phyloP scores from a whole-genome alignment of 2,888 invertebrate species.

The Drosophila gaucha region DNA sequence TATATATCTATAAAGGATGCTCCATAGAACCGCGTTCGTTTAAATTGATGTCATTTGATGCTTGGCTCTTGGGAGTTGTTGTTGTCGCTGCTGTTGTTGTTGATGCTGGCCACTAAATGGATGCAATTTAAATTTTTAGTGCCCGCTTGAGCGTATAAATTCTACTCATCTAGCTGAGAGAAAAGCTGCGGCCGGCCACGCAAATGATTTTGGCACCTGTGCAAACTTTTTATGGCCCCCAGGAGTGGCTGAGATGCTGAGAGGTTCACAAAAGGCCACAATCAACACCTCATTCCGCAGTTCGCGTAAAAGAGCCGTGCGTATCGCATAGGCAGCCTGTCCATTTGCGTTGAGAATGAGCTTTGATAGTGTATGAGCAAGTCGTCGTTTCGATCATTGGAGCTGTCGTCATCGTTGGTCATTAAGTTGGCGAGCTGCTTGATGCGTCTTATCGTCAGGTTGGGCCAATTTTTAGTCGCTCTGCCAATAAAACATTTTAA shows the following conservation, averaged over 20 bases:
- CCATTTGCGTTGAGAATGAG: neutral
- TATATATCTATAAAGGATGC: slow-evolving; percentile 34
- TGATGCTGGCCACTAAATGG: slow-evolving; percentile 63
- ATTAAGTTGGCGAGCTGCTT: slow-evolving; percentile 48
- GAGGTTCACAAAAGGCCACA: slow-evolving; percentile 59
- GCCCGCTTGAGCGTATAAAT: slow-evolving; percentile 67
- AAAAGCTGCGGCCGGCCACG: slow-evolving; percentile 12
- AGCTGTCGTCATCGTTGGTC: slow-evolving; percentile 41
- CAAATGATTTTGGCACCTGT: slow-evolving; percentile 62
- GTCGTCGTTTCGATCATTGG: slow-evolving; percentile 8
- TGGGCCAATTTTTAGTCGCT: slow-evolving; percentile 38
- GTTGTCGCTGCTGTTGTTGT: slow-evolving; percentile 4
- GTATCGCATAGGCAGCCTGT: neutral
- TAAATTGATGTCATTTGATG: slow-evolving; percentile 66
- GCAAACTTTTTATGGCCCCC: slow-evolving; percentile 48
- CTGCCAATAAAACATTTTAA: slow-evolving; percentile 57
- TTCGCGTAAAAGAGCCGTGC: no score
- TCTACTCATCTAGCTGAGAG: slow-evolving; percentile 47
- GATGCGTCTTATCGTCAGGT: slow-evolving; percentile 51
- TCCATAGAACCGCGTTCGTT: slow-evolving; percentile 61
- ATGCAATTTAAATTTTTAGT: slow-evolving; percentile 76
- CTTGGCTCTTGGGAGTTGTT: slow-evolving; percentile 21
- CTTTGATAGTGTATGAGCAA: slow-evolving; percentile 25
- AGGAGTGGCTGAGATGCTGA: slow-evolving; percentile 31
- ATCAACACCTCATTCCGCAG: slow-evolving; percentile 65